Conservation (phyloP, 2,797 vertebrate species). For the Sebastes steindachneri region DNA sequence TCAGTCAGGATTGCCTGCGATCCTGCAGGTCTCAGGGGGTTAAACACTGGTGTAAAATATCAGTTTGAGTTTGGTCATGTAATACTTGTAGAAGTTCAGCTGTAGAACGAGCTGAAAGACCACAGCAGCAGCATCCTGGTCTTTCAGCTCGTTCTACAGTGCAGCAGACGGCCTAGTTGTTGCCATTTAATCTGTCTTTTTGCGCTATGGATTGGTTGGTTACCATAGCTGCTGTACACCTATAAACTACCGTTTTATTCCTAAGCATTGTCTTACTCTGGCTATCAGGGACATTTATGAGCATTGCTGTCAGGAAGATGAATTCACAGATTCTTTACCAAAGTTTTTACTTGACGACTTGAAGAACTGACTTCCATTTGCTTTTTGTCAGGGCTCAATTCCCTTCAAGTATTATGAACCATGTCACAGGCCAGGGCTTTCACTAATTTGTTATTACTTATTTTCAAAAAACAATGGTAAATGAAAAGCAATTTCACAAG, state of each 20-base stretch:
- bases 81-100: neutral
- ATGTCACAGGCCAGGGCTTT: neutral
- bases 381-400: neutral
- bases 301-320: neutral
- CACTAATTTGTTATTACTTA: neutral
- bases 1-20: too few relatives aligned
- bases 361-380: neutral
- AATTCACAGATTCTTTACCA: neutral
- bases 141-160: neutral
- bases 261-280: neutral
- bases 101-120: too few relatives aligned
- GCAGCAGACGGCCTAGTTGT: neutral
- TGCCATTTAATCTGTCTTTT: conserved; percentile 3
- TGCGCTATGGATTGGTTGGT: neutral
- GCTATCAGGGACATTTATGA: neutral
- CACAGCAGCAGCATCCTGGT: neutral
- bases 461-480: neutral
- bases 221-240: conserved; percentile 1
- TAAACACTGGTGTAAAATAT: neutral
- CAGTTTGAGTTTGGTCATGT: neutral
- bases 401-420: neutral
- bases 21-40: too few relatives aligned
- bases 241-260: neutral
- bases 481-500: neutral
- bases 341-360: neutral